Percentiles rank a stretch among this genome's conserved stretches.
These are phyloP conservation scores for Dolichallabes microphthalmus DNA, from an alignment of 2,113 vertebrate genomes.

Conservation along the genomic window DNA sequence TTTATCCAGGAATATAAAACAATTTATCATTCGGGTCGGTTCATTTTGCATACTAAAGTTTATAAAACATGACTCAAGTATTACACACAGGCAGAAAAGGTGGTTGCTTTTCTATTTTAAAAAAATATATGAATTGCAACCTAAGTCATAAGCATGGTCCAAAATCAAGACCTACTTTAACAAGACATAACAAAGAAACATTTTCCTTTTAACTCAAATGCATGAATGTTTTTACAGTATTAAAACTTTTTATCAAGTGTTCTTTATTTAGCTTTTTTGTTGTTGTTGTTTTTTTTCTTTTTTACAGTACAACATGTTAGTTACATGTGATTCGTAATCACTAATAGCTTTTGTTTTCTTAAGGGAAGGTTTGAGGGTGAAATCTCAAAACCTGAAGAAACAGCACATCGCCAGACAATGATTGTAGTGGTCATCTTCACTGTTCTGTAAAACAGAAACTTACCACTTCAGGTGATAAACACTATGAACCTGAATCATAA, in stretches of 20 bases:
- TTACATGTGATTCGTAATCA: constrained; percentile 15
- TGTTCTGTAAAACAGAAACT: constrained; percentile 45
- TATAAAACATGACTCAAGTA: constrained; percentile 41
- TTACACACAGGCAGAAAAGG: constrained; percentile 16
- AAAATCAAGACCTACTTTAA: constrained; percentile 9
- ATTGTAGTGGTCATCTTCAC: constrained; percentile 38
- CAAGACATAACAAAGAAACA: not conserved
- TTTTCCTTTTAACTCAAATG: constrained; percentile 29
- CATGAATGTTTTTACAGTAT: constrained; percentile 22
- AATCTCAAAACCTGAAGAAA: constrained; percentile 46
- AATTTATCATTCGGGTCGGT: constrained; percentile 48
- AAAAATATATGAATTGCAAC: not conserved
- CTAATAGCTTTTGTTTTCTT: constrained; percentile 27
- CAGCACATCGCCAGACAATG: constrained; percentile 35
- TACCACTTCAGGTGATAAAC: constrained; percentile 44
- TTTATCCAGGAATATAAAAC: constrained; percentile 54
- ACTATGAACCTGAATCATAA: constrained; percentile 54
- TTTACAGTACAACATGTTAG: constrained; percentile 42
- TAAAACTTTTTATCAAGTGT: constrained; percentile 29
- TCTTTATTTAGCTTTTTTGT: constrained; percentile 24
- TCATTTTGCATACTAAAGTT: constrained; percentile 47
- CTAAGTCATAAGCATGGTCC: constrained; percentile 14
- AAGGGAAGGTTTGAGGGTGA: constrained; percentile 30
- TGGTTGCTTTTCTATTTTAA: constrained; percentile 2
- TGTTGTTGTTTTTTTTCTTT: not conserved